These are phyloP conservation scores for Alexandromys fortis DNA, from an alignment of 2,113 vertebrate species.

Conservation along the genomic window DNA sequence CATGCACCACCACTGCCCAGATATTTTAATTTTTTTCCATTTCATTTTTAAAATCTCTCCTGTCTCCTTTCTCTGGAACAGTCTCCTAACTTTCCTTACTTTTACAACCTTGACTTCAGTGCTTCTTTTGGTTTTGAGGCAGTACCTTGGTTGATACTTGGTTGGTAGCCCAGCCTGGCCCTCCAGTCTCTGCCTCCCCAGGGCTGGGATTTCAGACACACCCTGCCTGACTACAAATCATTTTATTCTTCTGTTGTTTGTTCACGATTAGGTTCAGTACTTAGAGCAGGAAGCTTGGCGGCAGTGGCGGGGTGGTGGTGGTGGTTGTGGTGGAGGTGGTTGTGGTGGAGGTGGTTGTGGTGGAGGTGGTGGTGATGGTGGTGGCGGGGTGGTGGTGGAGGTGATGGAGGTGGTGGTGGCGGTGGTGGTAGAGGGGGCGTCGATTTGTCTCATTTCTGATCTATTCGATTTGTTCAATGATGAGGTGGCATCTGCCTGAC, in stretches of 20 bases:
- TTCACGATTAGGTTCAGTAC: neutral
- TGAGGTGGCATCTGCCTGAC: neutral
- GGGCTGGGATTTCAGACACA: neutral
- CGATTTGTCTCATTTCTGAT: rapidly evolving
- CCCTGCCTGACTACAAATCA: neutral
- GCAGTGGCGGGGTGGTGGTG: no score
- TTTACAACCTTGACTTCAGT: neutral
- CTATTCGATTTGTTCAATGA: neutral
- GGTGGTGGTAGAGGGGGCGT: no score
- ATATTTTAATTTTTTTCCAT: neutral
- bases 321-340: no score
- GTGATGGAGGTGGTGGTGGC: no score
- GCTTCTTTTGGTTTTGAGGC: neutral
- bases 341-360: no score
- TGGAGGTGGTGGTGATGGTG: no score
- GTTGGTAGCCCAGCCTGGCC: neutral
- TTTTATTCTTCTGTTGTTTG: neutral
- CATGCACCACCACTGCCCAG: neutral
- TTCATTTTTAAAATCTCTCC: neutral
- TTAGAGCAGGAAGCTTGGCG: neutral
- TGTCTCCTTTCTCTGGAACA: neutral
- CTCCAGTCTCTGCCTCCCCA: neutral
- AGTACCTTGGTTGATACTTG: neutral
- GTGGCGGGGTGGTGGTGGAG: no score
- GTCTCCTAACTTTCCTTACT: neutral